These are phyloP conservation scores for Lordiphosa fenestrarum DNA, from an alignment of 2,888 invertebrate genomes.

Conservation along the genomic window DNA sequence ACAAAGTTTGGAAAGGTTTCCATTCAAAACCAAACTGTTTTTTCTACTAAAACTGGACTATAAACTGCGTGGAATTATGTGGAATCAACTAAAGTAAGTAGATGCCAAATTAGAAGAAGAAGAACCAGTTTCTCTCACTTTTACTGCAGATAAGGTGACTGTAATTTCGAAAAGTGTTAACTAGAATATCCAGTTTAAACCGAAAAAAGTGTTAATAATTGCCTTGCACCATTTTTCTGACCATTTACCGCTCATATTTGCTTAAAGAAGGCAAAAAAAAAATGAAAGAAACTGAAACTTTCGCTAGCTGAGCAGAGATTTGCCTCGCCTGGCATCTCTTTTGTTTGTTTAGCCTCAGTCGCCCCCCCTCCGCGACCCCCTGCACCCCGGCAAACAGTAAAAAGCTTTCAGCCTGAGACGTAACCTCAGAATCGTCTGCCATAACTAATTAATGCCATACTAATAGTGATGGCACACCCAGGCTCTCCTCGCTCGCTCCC, in stretches of 20 bases:
- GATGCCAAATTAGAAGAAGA: no score
- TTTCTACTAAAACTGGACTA: no score
- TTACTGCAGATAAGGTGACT: no score
- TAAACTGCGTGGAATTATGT: no score
- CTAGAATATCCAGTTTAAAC: neutral
- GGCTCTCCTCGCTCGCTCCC: neutral
- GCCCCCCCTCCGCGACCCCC: neutral
- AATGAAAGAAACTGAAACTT: slow-evolving; percentile 14
- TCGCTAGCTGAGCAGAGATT: slow-evolving; percentile 21
- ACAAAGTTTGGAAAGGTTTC: no score
- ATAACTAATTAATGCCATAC: slow-evolving; percentile 79
- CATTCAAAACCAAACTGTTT: no score
- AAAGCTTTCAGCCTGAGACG: slow-evolving; percentile 77
- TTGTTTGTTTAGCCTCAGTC: slow-evolving; percentile 24
- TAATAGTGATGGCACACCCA: slow-evolving; percentile 60
- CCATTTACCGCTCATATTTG: neutral
- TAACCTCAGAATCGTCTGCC: slow-evolving; percentile 79
- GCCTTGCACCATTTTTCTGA: slow-evolving; percentile 8
- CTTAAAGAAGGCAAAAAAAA: slow-evolving; percentile 13
- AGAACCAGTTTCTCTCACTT: no score
- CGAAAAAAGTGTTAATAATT: neutral
- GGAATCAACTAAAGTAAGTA: no score
- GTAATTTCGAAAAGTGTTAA: no score
- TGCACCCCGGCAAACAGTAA: slow-evolving; percentile 56
- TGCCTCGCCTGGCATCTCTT: slow-evolving; percentile 27